Evolutionary conservation across 2,113 vertebrate genomes (phyloP), one percentile per base, ranked within the genome.

Genomic region (Pollachius pollachius): DNA sequence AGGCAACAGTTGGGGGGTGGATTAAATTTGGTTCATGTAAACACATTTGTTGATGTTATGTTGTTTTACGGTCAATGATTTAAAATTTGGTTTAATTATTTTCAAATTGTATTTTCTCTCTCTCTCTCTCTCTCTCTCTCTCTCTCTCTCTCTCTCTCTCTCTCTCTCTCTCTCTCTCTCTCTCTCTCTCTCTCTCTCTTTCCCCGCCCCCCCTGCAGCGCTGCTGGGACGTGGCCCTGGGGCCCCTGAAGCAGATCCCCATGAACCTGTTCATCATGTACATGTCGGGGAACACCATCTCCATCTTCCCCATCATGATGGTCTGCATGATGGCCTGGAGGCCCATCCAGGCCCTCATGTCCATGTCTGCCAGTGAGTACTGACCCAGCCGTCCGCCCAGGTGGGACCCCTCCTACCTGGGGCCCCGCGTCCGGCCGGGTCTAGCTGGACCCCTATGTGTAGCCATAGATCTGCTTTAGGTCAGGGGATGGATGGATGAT

Each of bases 251-350:
- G 81, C 97, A 99, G 89, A 98, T 98, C 77, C 97, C 97, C 19
- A 99, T 98, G 97, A 98, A 99, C 76, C 87, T 99, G 66, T 99
- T 98, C 88, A 98, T 99, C 91, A 99, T 99, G 97, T 98, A 99
- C 87, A 98, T 99, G 97, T 97, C 97, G 0, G 97, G 97, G 25
- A 99, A 98, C 88, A 99, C 97, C 69, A 99, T 98, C 88, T 98
- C 96, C 79, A 99, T 99, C 93, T 98, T 99, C 85, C 96, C 97
- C 52, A 98, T 97, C 76, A 98, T 98, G 97, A 98, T 99, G 97
- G 97, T 98, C 59, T 96, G 95, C 80, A 98, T 98, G 97, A 98
- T 98, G 97, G 96, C 96, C n/a, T 99, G 97, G 97, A 92, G 97
- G 63, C 97, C 97, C 1, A 96, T 98, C 34, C 97, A 99, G 82